Evolutionary conservation across 2,113 vertebrate genomes (phyloP).

Genomic region (Ptilorrhoa leucosticta): DNA sequence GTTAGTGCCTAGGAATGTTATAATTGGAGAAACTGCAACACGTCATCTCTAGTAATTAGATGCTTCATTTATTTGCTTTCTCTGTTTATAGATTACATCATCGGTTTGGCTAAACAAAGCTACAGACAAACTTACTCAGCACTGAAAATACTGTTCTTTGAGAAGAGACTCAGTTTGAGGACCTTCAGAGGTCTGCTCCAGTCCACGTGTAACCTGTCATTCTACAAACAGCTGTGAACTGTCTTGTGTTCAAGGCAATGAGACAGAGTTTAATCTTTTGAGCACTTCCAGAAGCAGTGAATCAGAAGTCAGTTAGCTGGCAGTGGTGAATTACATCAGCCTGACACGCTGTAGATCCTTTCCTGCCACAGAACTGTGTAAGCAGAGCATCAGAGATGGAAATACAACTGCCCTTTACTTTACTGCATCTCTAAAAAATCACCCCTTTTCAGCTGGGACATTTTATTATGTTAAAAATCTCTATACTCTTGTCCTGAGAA

Average conservation of each 20-base stretch:
- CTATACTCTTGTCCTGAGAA: not conserved
- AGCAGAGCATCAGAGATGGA: not conserved
- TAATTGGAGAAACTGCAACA: not conserved
- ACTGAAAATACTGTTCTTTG: not conserved
- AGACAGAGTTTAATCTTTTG: not conserved
- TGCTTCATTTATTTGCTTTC: not conserved
- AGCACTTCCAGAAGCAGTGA: not conserved
- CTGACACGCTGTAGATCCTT: rapidly evolving
- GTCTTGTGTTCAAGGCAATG: not conserved
- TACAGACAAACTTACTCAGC: not conserved
- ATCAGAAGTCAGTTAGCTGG: not conserved
- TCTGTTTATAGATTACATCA: not conserved
- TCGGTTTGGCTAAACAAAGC: not conserved
- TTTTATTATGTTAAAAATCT: not conserved
- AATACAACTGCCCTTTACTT: not conserved
- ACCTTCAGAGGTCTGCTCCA: not conserved
- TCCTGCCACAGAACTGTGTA: not conserved
- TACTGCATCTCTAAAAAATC: not conserved
- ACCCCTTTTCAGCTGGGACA: not conserved
- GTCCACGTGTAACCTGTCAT: not conserved
- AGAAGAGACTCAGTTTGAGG: not conserved
- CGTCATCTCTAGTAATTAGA: not conserved
- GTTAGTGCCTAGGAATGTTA: not conserved
- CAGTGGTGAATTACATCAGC: not conserved
- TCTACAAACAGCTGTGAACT: not conserved